Percentiles rank a stretch among this genome's conserved stretches.
Conservation (phyloP, 2,888 invertebrate species). For the Drosophila mulleri region DNA sequence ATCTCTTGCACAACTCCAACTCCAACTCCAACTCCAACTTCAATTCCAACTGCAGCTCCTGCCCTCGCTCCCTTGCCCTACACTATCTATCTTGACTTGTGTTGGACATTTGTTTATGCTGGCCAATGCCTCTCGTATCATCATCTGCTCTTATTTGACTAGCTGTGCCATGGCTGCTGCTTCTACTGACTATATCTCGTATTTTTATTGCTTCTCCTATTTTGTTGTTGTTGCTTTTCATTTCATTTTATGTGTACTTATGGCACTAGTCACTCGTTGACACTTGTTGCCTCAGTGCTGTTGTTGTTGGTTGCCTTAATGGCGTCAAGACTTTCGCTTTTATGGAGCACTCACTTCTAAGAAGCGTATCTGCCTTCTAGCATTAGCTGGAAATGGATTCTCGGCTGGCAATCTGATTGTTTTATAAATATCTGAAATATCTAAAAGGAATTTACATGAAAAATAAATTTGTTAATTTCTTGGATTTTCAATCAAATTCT, state of each 20-base stretch:
- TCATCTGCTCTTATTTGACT: slow-evolving; percentile 47
- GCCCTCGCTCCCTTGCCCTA: not conserved
- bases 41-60: not conserved
- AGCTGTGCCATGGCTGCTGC: slow-evolving; percentile 26
- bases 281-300: slow-evolving; percentile 63
- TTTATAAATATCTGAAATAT: slow-evolving; percentile 10
- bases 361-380: slow-evolving; percentile 50
- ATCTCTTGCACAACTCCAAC: slow-evolving; percentile 50
- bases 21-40: slow-evolving; percentile 4
- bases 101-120: slow-evolving; percentile 63
- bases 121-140: slow-evolving; percentile 36
- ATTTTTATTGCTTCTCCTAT: slow-evolving; percentile 10
- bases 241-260: slow-evolving; percentile 64
- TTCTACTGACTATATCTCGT: slow-evolving; percentile 22
- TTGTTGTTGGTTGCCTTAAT: slow-evolving; percentile 67
- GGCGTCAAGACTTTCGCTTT: slow-evolving; percentile 81
- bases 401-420: slow-evolving; percentile 19
- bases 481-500: not conserved
- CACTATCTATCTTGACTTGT: slow-evolving; percentile 54
- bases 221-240: slow-evolving; percentile 13
- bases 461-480: not conserved
- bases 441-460: not conserved
- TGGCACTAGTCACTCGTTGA: slow-evolving; percentile 77
- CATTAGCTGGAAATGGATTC: slow-evolving; percentile 45
- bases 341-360: slow-evolving; percentile 71